Base-by-base conservation (phyloP, 2,888 invertebrate genomes). In the Netelia inedita region DNA sequence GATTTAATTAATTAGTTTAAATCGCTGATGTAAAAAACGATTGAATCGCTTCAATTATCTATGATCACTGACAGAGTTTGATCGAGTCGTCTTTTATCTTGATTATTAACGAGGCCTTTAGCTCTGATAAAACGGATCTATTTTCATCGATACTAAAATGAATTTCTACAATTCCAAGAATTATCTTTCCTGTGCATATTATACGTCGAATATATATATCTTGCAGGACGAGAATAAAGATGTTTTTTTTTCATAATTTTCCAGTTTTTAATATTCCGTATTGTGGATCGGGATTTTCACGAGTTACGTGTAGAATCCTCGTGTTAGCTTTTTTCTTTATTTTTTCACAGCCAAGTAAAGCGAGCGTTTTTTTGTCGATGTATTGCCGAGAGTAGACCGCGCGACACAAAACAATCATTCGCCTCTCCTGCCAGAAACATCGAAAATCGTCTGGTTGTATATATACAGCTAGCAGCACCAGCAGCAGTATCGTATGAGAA, bases 371-470 rank as follows among this genome's bases (percentile, higher is more conserved):
- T 72, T 75, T 66, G 19, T 46, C 65, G 50, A 11, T 74, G 23
- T 43, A 78, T 71, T 59, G 61, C 46, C 72, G 50, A 57, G 69
- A 28, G 59, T 57, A 43, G 78, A 57, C 69, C 65, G 53, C 74
- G 79, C 73, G 74, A 71, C 43, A 75, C 74, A 82, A 82, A 85
- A 85, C 85, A 85, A 85, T 82, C 85, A 82, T 82, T 82, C 82
- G 85, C 74, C 46, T 79, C 79, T 79, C 59, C 79, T 79, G 79
- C 79, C 85, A 82, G 79, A 79, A 85, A 85, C 79, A 82, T 82
- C 79, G 85, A 85, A 79, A 85, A 85, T 85, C 79, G 85, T 68
- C 46, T 71, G 57, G 43, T 59, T 65, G 41, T 69, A 74, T 69
- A 79, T 76, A 81, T 55, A 63, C 55, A 50, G 28, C 50, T 43